Evolutionary conservation across 1,140 invertebrate species (phyloP).

Genomic region (Mizuhopecten yessoensis): DNA sequence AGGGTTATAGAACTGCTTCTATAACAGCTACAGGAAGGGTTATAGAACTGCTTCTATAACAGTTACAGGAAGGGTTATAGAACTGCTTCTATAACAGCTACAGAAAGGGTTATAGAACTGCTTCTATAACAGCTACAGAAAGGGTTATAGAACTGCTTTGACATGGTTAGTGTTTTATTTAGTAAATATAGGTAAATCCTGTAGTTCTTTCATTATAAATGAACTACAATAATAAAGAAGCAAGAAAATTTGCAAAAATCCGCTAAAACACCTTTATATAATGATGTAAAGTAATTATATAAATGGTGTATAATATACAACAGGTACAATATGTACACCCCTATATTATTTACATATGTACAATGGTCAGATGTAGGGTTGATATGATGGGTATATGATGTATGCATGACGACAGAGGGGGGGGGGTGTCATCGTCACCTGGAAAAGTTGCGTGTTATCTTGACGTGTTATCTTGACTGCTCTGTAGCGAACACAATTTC

Average conservation of each 20-base stretch:
- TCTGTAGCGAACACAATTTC: neutral
- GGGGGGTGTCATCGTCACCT: too few relatives aligned
- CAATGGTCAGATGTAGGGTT: neutral
- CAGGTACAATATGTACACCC: neutral
- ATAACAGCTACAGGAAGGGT: too few relatives aligned
- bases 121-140: too few relatives aligned
- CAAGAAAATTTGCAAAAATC: neutral
- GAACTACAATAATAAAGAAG: neutral
- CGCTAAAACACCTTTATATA: neutral
- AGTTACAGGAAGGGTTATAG: too few relatives aligned
- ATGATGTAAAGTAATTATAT: neutral
- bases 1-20: neutral
- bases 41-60: too few relatives aligned
- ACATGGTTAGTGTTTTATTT: neutral
- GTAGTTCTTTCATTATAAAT: neutral
- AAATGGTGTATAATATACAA: neutral
- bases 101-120: too few relatives aligned
- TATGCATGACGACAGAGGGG: too few relatives aligned
- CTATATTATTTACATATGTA: conserved; percentile 15
- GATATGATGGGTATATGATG: neutral
- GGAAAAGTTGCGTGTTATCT: neutral
- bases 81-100: too few relatives aligned
- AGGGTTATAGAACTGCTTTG: too few relatives aligned
- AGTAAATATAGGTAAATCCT: neutral
- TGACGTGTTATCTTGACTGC: neutral